These are phyloP conservation scores for Ardeotis arabs DNA, from an alignment of 2,113 vertebrate species.

Conservation along the genomic window DNA sequence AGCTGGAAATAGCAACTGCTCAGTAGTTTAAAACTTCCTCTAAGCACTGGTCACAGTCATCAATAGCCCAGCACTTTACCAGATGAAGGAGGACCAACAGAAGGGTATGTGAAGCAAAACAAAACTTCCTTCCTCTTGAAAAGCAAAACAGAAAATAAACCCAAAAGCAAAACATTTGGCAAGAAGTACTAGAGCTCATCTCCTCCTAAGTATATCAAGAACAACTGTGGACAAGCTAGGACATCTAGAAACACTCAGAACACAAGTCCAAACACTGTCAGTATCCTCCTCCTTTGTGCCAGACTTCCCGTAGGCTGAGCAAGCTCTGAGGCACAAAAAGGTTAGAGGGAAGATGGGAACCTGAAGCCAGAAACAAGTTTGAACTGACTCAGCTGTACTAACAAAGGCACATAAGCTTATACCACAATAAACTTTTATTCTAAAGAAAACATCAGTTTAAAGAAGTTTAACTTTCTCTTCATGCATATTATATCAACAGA, in stretches of 20 bases:
- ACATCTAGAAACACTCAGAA: slow-evolving; percentile 57
- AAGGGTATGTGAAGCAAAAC: neutral
- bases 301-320: slow-evolving; percentile 57
- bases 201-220: neutral
- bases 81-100: neutral
- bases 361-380: neutral
- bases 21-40: neutral
- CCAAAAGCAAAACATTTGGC: neutral
- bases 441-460: slow-evolving; percentile 12
- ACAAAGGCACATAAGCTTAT: slow-evolving; percentile 53
- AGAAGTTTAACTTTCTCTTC: neutral
- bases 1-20: neutral
- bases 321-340: slow-evolving; percentile 31
- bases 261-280: slow-evolving; percentile 22
- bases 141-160: neutral
- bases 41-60: neutral
- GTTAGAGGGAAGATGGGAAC: neutral
- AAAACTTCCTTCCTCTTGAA: neutral
- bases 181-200: neutral
- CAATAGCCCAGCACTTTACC: neutral
- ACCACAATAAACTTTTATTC: neutral
- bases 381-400: slow-evolving; percentile 81
- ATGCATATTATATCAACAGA: neutral
- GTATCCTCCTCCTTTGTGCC: neutral
- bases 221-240: slow-evolving; percentile 28